Evolutionary conservation across 1,140 invertebrate species (phyloP), one percentile per base, ranked within the genome.

Genomic region (Aphelinus certus): DNA sequence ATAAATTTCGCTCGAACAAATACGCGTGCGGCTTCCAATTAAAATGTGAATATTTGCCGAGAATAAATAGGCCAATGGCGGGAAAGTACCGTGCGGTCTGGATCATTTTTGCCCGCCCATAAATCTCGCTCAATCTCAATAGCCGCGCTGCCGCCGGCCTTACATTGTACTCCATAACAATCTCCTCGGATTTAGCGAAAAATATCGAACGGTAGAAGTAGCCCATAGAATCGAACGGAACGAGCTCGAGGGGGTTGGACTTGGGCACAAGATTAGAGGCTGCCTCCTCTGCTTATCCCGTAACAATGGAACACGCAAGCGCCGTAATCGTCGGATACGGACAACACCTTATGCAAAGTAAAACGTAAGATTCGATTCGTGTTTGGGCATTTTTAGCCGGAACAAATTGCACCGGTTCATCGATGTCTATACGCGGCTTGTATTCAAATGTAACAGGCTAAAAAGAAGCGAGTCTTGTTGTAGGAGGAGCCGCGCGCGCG

Each of bases 71-170:
- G 70, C 45, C 51, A 64, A 64, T 57, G 10, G 46, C 61, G 7
- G 10, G 58, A n/a, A 55, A 46, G 60, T 71, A 64, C 49, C 61
- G 5, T 64, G 53, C 49, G 48, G 64, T 71, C 64, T 63, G 7
- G 51, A 5, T 46, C 1, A 48, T 71, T 71, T 71, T 71, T 71
- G 48, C 49, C 3, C 7, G 10, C 51, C 47, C 55, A 64, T n/a
- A 48, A 73, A 66, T 60, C 55, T 66, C 55, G 62, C 51, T 26
- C 43, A 63, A 73, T 73, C 62, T 73, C 71, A 45, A 55, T 63
- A 42, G 61, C 60, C 57, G 3, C 6, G 10, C 42, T 42, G 58
- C 58, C 58, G 6, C 7, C 42, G 62, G 70, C 61, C 48, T 10
- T 51, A n/a, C 70, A 72, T 72, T 72, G 61, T 65, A 26, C 62